Evolutionary conservation across 1,140 invertebrate genomes (phyloP).

Genomic region (Monomorium pharaonis): DNA sequence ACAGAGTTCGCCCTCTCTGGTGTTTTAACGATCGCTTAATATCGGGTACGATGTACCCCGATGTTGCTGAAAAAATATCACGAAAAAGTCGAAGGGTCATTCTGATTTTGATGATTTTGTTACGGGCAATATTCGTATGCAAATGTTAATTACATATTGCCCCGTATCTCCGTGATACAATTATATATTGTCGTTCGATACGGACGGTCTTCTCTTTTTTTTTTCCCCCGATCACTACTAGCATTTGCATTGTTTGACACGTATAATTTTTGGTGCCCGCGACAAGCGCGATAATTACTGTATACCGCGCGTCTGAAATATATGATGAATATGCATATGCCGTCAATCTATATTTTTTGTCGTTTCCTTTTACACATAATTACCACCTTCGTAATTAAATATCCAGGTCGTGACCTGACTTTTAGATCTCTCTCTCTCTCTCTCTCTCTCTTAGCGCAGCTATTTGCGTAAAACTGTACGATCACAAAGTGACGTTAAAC

Average conservation of each 20-base stretch:
- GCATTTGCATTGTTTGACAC: not conserved
- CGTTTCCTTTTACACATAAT: not conserved
- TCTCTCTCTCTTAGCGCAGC: not conserved
- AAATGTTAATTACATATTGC: constrained; percentile 13
- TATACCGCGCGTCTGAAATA: not conserved
- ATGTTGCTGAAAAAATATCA: not conserved
- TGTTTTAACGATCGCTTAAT: not conserved
- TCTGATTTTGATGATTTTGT: not conserved
- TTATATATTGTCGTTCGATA: not conserved
- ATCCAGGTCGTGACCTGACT: constrained; percentile 33
- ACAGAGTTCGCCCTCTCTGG: not conserved
- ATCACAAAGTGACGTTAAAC: not conserved
- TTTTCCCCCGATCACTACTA: not conserved
- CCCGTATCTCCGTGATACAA: not conserved
- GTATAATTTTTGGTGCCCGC: not conserved
- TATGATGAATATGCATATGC: not conserved
- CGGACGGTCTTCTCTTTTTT: not conserved
- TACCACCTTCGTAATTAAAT: constrained; percentile 30
- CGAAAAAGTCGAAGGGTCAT: not conserved
- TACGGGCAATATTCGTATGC: not conserved
- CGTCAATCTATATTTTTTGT: not conserved
- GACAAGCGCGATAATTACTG: not conserved
- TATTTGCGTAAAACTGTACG: constrained; percentile 18
- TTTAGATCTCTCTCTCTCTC: constrained; percentile 11
- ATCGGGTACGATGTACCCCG: not conserved